A percentile compares a stretch with the other conserved stretches of the same genome.
These are phyloP conservation scores for Chrysochloris asiatica DNA, from an alignment of 2,113 vertebrate genomes.

Conservation along the genomic window DNA sequence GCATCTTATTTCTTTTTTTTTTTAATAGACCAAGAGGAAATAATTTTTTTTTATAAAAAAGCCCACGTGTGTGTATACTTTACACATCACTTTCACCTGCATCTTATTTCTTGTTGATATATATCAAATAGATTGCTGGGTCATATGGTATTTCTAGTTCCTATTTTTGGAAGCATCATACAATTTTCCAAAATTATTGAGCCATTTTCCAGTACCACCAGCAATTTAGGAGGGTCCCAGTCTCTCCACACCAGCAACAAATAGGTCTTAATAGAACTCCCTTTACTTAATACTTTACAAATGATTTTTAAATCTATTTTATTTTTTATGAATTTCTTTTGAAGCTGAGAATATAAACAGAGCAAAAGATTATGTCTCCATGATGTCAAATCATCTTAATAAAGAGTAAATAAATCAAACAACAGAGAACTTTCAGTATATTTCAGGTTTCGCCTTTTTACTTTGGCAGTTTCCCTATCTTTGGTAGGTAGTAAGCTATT, in stretches of 20 bases:
- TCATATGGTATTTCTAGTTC: too few species aligned
- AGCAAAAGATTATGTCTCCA: neutral
- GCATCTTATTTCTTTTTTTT: too few species aligned
- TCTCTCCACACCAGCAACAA: neutral
- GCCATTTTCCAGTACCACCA: too few species aligned
- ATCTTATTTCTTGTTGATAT: too few species aligned
- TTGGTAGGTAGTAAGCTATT: neutral
- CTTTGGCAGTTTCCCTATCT: constrained; percentile 26
- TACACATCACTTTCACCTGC: too few species aligned
- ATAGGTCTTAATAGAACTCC: neutral
- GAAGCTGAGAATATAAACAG: constrained; percentile 1
- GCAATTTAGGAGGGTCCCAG: too few species aligned
- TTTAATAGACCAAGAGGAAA: too few species aligned
- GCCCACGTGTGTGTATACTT: too few species aligned
- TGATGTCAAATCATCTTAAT: neutral
- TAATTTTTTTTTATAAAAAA: too few species aligned
- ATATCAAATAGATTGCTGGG: too few species aligned
- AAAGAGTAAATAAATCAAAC: neutral
- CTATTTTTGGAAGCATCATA: too few species aligned
- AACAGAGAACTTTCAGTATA: neutral
- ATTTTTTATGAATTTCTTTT: neutral
- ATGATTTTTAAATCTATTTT: neutral
- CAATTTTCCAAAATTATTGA: too few species aligned
- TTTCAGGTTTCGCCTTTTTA: neutral
- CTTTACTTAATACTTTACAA: neutral